A percentile compares a stretch with the other conserved stretches of the same genome.
phyloP scores from a whole-genome alignment of 2,113 vertebrate species.

The Otolemur garnettii region DNA sequence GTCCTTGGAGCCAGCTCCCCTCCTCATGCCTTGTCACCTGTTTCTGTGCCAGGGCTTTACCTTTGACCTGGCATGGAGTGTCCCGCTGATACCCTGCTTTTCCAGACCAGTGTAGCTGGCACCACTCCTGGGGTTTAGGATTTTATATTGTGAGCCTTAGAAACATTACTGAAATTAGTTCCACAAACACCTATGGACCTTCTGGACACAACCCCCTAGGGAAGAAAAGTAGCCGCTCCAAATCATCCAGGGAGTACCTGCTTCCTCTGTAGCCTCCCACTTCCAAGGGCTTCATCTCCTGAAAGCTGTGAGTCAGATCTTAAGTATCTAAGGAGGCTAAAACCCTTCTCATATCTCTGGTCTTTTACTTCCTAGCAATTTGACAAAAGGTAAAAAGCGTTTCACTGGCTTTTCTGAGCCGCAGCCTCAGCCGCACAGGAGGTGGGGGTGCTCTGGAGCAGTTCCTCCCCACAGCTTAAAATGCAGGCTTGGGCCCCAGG shows the following conservation, averaged over 20 bases:
- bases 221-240: neutral
- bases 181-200: neutral
- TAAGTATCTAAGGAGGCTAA: neutral
- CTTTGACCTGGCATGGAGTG: no score
- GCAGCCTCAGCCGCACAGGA: accelerated
- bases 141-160: neutral
- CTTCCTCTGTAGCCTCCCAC: neutral
- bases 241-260: neutral
- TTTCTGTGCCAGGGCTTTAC: neutral
- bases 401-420: neutral
- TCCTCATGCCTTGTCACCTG: no score
- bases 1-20: neutral
- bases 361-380: neutral
- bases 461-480: neutral
- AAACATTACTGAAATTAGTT: neutral
- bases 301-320: neutral
- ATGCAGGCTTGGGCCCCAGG: neutral
- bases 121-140: neutral
- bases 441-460: neutral
- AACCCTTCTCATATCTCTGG: neutral
- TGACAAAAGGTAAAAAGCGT: neutral
- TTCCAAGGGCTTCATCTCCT: neutral
- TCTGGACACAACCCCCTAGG: neutral
- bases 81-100: neutral
- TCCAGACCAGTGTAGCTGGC: neutral